Evolutionary conservation across 1,140 invertebrate species (phyloP).

Genomic region (Mesaphorura yosii): DNA sequence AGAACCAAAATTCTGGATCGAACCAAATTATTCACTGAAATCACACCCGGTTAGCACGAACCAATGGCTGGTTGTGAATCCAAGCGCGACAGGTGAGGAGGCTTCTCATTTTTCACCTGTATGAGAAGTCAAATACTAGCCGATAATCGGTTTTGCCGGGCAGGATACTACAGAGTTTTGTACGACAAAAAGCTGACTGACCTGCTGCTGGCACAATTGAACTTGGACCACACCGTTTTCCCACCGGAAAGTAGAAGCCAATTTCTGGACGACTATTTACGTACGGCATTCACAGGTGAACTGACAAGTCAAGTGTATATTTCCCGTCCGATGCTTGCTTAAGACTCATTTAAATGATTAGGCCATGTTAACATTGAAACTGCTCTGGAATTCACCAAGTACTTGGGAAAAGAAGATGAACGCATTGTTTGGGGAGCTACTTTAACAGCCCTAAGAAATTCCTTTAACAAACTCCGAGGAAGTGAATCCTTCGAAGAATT

Average conservation of each 20-base stretch:
- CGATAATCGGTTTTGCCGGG: too few relatives aligned
- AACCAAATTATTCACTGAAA: constrained; percentile 36
- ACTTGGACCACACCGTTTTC: constrained; percentile 5
- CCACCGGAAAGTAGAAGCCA: constrained; percentile 16
- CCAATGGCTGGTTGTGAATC: constrained; percentile 20
- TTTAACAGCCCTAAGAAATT: background rate
- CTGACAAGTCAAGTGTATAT: background rate
- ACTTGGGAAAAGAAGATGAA: background rate
- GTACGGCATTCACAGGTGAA: constrained; percentile 5
- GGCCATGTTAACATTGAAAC: background rate
- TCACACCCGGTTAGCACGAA: constrained; percentile 22
- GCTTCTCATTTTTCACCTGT: too few relatives aligned
- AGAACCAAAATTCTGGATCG: constrained; percentile 57
- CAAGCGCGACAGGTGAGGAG: too few relatives aligned
- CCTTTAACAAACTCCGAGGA: background rate
- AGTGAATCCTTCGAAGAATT: background rate
- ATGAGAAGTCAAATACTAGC: too few relatives aligned
- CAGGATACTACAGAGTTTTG: constrained; percentile 9
- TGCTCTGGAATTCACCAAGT: background rate
- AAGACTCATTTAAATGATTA: background rate
- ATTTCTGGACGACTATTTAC: constrained; percentile 25
- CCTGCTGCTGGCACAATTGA: constrained; percentile 7
- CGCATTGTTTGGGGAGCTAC: background rate
- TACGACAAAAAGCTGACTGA: constrained; percentile 2
- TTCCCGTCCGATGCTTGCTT: background rate